Base-by-base conservation (phyloP, 2,113 vertebrate genomes). In the Cricetomys ansorgei region DNA sequence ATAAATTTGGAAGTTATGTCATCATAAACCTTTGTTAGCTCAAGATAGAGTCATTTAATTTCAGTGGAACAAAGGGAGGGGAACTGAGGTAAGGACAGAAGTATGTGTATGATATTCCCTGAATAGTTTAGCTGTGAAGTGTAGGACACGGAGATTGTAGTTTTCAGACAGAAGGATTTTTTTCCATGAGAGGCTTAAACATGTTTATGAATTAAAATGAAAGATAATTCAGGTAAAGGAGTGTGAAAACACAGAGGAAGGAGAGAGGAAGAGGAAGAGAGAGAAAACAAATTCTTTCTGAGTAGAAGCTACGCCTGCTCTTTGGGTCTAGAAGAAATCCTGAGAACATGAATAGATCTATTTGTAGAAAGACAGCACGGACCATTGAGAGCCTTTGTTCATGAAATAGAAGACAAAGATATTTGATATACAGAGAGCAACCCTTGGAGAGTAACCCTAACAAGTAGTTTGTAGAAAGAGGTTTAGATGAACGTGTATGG, bases 381-480 rank as follows among this genome's bases (percentile, higher is more conserved):
- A 17, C 15, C 57, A 13, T 5, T 50, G 37, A 80, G 25, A 75
- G 27, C 10, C 0, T 62, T 57, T n/a, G 86, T 94, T 94, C 23
- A 84, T 69, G 48, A 53, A 55, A 75, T 17, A 19, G 37, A n/a
- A 88, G 45, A 16, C 25, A 94, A 67, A 94, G 80, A 48, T 50
- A 13, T 50, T 95, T 88, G 15, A 53, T 91, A 79, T n/a, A n/a
- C n/a, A n/a, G n/a, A 94, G 43, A 69, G n/a, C n/a, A n/a, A n/a
- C n/a, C n/a, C n/a, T n/a, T 83, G 25, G 13, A 79, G 77, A 69
- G 25, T 55, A 84, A 3, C 53, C 23, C 29, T 13, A 91, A 29
- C 3, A 48, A 25, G 25, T 9, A 80, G 64, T 67, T 55, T 91
- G 17, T 15, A 37, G 27, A 67, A 27, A 67, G 21, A 57, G 21